phyloP scores from a whole-genome alignment of 2,113 vertebrate genomes.

The Corynorhinus townsendii region DNA sequence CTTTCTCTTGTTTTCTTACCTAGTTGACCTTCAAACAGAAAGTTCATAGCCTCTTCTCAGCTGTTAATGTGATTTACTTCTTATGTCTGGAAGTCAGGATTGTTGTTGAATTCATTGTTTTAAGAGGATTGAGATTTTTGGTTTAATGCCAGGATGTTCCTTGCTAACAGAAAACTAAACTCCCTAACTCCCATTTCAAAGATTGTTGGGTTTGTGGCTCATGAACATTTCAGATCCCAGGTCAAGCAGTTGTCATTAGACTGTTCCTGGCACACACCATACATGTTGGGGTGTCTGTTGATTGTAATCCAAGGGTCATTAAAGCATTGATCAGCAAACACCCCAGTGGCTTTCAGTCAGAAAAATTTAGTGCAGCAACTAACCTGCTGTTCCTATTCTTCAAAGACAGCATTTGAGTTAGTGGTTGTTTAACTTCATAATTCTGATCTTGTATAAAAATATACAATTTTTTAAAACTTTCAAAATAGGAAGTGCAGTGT shows the following conservation, averaged over 20 bases:
- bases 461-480: constrained; percentile 46
- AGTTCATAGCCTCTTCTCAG: constrained; percentile 65
- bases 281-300: not conserved
- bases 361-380: not conserved
- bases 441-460: not conserved
- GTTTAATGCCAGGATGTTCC: constrained; percentile 44
- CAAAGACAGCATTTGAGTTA: not conserved
- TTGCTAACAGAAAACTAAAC: constrained; percentile 43
- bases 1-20: constrained; percentile 67
- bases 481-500: constrained; percentile 31
- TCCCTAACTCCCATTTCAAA: not conserved
- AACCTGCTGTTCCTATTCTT: not conserved
- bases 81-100: constrained; percentile 53
- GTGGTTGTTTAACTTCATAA: not conserved
- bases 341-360: not conserved
- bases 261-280: not conserved
- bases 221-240: not conserved
- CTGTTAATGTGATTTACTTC: constrained; percentile 66
- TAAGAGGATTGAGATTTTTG: constrained; percentile 43
- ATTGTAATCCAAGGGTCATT: not conserved
- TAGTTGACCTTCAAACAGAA: constrained; percentile 70
- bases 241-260: not conserved
- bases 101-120: constrained; percentile 62
- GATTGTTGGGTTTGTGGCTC: not conserved
- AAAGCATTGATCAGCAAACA: not conserved